phyloP scores from a whole-genome alignment of 2,888 invertebrate species.

The Pseudanteris insignis region DNA sequence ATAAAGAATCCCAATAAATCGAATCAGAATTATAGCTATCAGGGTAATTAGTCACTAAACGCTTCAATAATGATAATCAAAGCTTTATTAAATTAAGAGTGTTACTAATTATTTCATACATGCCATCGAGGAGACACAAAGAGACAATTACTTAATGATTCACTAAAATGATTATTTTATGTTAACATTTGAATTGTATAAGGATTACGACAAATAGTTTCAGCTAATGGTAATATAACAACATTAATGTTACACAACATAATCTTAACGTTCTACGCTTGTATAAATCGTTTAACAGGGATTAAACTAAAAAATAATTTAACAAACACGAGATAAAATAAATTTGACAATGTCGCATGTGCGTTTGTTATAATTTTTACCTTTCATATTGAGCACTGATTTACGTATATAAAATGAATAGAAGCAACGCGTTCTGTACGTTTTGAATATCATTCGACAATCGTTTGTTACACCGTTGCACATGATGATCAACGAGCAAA shows the following conservation, averaged over 20 bases:
- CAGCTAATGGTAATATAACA: constrained; percentile 13
- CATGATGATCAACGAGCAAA: no score
- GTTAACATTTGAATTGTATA: constrained; percentile 15
- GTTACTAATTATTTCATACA: no score
- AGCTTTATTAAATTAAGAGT: no score
- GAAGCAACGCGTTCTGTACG: no score
- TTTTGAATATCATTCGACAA: no score
- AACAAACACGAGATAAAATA: constrained; percentile 12
- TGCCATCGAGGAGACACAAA: no score
- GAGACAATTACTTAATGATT: no score
- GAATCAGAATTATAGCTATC: no score
- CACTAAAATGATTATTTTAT: constrained; percentile 8
- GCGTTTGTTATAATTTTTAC: constrained; percentile 15
- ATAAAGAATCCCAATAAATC: no score
- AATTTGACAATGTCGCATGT: constrained; percentile 4
- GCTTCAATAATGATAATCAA: no score
- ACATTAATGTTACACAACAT: constrained; percentile 21
- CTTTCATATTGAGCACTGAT: constrained; percentile 29
- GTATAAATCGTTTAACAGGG: constrained; percentile 6
- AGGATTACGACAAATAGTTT: constrained; percentile 9
- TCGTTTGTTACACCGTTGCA: no score
- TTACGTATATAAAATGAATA: constrained; percentile 1
- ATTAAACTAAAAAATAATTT: constrained; percentile 16
- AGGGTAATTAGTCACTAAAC: no score
- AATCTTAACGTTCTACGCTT: constrained; percentile 15